Evolutionary conservation across 30 jellyfish, hydroid and myxozoan species (phyloP).

Genomic region (Catostylus mosaicus): DNA sequence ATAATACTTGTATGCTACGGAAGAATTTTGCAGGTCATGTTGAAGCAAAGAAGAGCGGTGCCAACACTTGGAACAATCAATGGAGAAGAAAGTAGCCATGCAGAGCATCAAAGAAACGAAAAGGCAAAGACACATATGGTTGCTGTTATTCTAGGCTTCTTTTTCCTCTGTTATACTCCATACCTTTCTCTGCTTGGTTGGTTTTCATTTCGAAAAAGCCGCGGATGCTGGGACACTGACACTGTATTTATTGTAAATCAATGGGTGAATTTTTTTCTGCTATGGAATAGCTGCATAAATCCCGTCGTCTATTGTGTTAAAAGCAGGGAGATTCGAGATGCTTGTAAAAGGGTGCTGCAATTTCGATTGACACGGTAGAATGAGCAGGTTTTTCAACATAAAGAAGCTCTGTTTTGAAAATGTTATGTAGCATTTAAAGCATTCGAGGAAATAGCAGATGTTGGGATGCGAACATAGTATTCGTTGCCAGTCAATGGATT

Average conservation of each 20-base stretch:
- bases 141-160: neutral
- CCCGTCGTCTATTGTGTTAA: neutral
- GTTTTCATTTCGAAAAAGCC: neutral
- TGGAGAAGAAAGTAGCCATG: neutral
- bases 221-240: constrained; percentile 6
- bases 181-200: neutral
- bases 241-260: neutral
- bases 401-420: no score
- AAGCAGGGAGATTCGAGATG: constrained; percentile 7
- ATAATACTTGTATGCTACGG: neutral
- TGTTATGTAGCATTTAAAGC: no score
- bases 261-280: constrained; percentile 13
- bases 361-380: no score
- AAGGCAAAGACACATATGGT: constrained; percentile 1
- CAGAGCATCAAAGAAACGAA: neutral
- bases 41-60: neutral
- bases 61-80: neutral
- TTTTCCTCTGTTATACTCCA: constrained; percentile 23
- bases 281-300: constrained; percentile 10
- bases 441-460: no score
- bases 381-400: no score
- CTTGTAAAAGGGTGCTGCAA: neutral
- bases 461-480: no score
- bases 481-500: no score
- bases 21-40: neutral